These are phyloP conservation scores for Hermatobates lingyangjiaoensis DNA, from an alignment of 1,140 invertebrate genomes.

Conservation along the genomic window DNA sequence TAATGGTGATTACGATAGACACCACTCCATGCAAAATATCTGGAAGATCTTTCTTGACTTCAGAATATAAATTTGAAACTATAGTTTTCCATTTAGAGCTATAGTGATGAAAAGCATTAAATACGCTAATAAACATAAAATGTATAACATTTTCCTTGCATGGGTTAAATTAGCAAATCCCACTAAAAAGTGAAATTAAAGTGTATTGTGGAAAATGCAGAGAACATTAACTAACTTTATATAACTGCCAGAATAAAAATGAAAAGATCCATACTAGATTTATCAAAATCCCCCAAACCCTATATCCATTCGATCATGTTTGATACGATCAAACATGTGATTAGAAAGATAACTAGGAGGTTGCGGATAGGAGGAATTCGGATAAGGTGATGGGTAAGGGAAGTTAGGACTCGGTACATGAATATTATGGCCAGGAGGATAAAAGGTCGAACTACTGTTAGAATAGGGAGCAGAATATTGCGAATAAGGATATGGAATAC, in stretches of 20 bases:
- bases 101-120: too few species aligned
- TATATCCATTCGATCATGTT: conserved; percentile 28
- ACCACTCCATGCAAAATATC: too few species aligned
- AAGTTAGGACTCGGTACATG: conserved; percentile 34
- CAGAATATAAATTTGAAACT: too few species aligned
- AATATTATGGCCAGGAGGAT: conserved; percentile 25
- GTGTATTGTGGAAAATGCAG: too few species aligned
- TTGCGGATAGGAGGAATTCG: conserved; percentile 26
- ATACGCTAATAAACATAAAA: too few species aligned
- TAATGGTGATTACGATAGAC: too few species aligned
- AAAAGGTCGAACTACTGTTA: conserved; percentile 20
- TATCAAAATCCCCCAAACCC: conserved; percentile 35
- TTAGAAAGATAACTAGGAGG: conserved; percentile 26
- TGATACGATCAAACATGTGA: conserved; percentile 25
- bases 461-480: conserved; percentile 25
- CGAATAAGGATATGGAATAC: conserved; percentile 24
- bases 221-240: too few species aligned
- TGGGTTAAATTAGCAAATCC: too few species aligned
- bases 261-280: conserved; percentile 3
- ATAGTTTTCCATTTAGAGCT: too few species aligned
- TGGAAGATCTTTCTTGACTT: too few species aligned
- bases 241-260: conserved; percentile 4
- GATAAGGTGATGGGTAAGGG: conserved; percentile 27
- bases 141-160: too few species aligned
- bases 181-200: too few species aligned